Base-by-base conservation (phyloP, 2,797 vertebrate species). In the Enteromius treurensis region DNA sequence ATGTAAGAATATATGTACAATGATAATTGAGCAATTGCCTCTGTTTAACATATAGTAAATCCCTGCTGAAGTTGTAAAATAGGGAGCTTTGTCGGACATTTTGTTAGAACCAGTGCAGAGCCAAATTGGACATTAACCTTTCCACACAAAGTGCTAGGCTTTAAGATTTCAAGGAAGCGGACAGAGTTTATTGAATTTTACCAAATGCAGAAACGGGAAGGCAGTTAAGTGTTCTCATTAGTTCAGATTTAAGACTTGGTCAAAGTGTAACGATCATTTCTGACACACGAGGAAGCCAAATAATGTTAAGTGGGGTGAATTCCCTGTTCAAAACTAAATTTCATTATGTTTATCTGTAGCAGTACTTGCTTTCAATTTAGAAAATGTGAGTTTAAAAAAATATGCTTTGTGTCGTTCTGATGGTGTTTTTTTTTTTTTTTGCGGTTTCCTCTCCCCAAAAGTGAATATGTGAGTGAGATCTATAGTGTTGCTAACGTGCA, bases 401-500 rank as follows among this genome's bases (percentile, higher is more conserved):
- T 67, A 76, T 64, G 88, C 26, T 75, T 65, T 29, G 19, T 82
- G 79, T 21, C 23, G 37, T 86, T 88, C 78, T 55, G 86, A 85
- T 90, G 90, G 0, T 42, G 4, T 79, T 84, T 47, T 79, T 47
- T 29, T 65, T 90, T 6, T 79, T 84, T 37, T 78, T 58, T 40
- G 26, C 5, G 75, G 81, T 64, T 83, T 89, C n/a, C 37, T 74
- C 53, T 71, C 87, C 75, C 81, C 71, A 83, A 69, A 76, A 86
- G 86, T 89, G 88, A 89, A 85, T 88, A 45, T 81, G 74, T 89
- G 86, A 88, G 73, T 90, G 74, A 55, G 85, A 86, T 88, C 90
- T 88, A 86, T 89, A 91, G 87, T 91, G 90, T 86, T 91, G 89
- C 86, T 90, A 85, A 89, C 87, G 88, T 91, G 90, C 90, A 89